A percentile compares a stretch with the other conserved stretches of the same genome.
phyloP scores from a whole-genome alignment of 2,113 vertebrate species.

The Myanophis thanlyinensis region DNA sequence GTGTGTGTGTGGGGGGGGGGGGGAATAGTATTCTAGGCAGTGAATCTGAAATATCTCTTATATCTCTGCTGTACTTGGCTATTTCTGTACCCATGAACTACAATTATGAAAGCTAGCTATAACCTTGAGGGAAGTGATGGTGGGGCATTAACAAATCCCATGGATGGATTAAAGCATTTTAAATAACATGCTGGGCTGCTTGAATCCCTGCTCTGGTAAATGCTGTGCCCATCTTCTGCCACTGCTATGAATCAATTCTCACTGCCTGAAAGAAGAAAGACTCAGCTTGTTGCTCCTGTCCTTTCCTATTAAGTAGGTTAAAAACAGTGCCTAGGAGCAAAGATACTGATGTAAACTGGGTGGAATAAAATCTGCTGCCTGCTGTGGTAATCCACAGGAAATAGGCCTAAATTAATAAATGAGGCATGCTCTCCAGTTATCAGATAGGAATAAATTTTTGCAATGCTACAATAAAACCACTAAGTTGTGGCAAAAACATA shows the following conservation, averaged over 20 bases:
- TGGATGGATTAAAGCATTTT: neutral
- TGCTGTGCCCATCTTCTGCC: neutral
- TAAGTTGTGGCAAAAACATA: constrained; percentile 40
- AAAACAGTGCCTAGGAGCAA: neutral
- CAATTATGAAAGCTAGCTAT: neutral
- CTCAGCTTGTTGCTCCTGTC: neutral
- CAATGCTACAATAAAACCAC: constrained; percentile 45
- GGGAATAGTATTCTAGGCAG: neutral
- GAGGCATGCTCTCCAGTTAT: constrained; percentile 31
- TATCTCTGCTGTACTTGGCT: too few relatives aligned
- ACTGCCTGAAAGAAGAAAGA: neutral
- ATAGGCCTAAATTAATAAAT: constrained; percentile 48
- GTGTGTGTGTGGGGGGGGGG: neutral
- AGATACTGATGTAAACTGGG: neutral
- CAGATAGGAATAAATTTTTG: constrained; percentile 39
- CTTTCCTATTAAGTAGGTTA: neutral
- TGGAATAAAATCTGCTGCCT: constrained; percentile 2
- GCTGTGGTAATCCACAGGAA: constrained; percentile 42
- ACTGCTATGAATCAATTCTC: neutral
- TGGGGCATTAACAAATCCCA: neutral
- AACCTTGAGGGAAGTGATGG: neutral
- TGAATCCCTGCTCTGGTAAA: neutral
- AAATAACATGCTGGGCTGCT: neutral
- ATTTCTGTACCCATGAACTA: neutral
- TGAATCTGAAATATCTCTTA: neutral